A percentile compares a stretch with the other conserved stretches of the same genome.
These are phyloP conservation scores for Hydra vulgaris DNA, from an alignment of 30 jellyfish, hydroid and myxozoan genomes.

Conservation along the genomic window DNA sequence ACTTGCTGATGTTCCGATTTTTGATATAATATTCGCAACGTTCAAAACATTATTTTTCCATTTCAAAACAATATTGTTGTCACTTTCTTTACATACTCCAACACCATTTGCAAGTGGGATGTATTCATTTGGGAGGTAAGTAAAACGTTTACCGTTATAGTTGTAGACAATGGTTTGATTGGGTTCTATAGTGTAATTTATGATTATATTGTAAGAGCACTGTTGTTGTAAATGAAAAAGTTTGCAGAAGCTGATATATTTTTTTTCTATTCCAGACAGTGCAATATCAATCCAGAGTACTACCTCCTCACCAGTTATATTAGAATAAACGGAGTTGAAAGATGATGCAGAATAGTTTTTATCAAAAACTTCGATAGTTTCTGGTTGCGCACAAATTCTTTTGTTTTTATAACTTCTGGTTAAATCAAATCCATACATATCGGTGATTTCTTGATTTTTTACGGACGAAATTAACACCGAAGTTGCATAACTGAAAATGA, in stretches of 20 bases:
- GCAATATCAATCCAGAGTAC: background rate
- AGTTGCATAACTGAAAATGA: background rate
- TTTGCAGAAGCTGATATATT: background rate
- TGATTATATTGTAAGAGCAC: background rate
- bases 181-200: background rate
- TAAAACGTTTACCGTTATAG: background rate
- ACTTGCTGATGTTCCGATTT: background rate
- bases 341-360: background rate
- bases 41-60: background rate
- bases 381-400: background rate
- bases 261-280: background rate
- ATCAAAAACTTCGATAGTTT: background rate
- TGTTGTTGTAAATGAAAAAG: background rate
- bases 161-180: background rate
- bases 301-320: background rate
- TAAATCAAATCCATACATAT: constrained; percentile 3
- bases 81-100: background rate
- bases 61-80: background rate
- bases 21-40: background rate
- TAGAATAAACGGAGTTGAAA: background rate
- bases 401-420: background rate
- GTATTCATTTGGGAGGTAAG: background rate
- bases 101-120: background rate
- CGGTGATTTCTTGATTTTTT: background rate
- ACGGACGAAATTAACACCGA: background rate